These are phyloP conservation scores for Zoanthus gigantus DNA, from an alignment of 92 coral and sea anemone species.

Conservation along the genomic window DNA sequence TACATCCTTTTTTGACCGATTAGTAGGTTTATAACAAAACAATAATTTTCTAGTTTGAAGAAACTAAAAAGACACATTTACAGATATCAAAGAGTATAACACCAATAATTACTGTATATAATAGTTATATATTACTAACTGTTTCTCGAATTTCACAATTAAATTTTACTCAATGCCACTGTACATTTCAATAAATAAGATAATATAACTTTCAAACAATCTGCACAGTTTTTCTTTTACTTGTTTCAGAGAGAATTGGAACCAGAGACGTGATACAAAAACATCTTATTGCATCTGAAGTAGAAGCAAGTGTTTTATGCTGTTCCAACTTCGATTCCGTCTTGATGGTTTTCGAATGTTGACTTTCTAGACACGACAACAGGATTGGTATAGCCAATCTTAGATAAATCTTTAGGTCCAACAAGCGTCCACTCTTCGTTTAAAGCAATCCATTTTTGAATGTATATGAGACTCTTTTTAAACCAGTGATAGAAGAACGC, in stretches of 20 bases:
- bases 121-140: neutral
- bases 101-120: neutral
- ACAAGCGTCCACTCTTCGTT: slow-evolving; percentile 95
- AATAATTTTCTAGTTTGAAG: too few relatives aligned
- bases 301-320: neutral
- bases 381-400: slow-evolving; percentile 74
- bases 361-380: slow-evolving; percentile 75
- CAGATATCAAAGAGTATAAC: neutral
- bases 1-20: too few relatives aligned
- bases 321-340: neutral
- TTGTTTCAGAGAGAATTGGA: neutral
- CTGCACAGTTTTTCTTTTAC: too few relatives aligned
- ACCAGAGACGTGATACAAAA: neutral
- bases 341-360: slow-evolving; percentile 29
- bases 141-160: neutral
- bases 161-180: neutral
- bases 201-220: neutral
- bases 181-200: neutral
- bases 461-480: slow-evolving; percentile 77
- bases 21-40: too few relatives aligned
- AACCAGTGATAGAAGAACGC: slow-evolving; percentile 92
- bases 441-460: slow-evolving; percentile 85
- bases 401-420: slow-evolving; percentile 59
- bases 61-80: too few relatives aligned
- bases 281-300: neutral